A percentile compares a stretch with the other conserved stretches of the same genome.
These are phyloP conservation scores for Poeciliopsis occidentalis DNA, from an alignment of 2,113 vertebrate species.

Conservation along the genomic window DNA sequence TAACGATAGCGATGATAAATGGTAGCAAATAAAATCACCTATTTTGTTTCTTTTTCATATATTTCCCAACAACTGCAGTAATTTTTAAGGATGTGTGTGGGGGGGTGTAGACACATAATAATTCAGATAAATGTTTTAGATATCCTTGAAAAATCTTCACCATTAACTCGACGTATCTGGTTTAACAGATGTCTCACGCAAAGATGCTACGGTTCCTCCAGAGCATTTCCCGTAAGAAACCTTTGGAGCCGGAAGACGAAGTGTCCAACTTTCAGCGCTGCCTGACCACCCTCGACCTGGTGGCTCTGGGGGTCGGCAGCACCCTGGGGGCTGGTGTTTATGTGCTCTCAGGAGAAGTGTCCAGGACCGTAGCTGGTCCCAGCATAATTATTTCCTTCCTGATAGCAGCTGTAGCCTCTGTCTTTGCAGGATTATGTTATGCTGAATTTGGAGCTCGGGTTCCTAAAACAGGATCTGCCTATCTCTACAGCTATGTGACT, in stretches of 20 bases:
- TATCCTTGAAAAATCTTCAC: background rate
- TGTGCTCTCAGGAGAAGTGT: constrained; percentile 87
- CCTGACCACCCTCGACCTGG: constrained; percentile 82
- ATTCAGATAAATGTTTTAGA: background rate
- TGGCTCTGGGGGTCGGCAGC: constrained; percentile 86
- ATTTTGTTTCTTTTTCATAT: no score
- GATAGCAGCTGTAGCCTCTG: constrained; percentile 82
- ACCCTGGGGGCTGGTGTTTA: constrained; percentile 88
- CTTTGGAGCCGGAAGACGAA: constrained; percentile 61
- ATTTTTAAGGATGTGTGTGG: no score
- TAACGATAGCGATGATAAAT: no score
- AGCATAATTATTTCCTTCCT: constrained; percentile 88
- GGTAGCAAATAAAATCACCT: no score
- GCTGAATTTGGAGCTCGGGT: constrained; percentile 85
- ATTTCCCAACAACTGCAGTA: no score
- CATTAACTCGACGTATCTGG: constrained; percentile 7
- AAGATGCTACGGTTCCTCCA: constrained; percentile 58
- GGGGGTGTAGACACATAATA: no score
- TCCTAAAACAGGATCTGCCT: constrained; percentile 86
- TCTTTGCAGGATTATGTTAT: constrained; percentile 86
- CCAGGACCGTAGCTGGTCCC: constrained; percentile 80
- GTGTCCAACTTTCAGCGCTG: constrained; percentile 80
- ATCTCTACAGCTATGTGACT: constrained; percentile 88
- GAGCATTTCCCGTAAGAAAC: constrained; percentile 80
- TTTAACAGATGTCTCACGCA: constrained; percentile 57